Evolutionary conservation across 2,888 invertebrate genomes (phyloP).

Genomic region (Pyralis farinalis): DNA sequence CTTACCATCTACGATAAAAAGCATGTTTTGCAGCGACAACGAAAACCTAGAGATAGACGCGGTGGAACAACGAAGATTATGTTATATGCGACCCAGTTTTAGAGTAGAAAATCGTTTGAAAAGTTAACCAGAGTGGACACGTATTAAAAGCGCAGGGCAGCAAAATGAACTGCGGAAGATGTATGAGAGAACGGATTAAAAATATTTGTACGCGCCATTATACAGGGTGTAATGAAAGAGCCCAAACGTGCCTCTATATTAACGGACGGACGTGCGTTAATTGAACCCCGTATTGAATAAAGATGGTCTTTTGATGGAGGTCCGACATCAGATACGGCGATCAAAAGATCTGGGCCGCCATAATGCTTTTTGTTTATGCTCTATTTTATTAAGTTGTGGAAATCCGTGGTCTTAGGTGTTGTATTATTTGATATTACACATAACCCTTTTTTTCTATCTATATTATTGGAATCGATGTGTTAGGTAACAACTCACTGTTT

Average conservation of each 20-base stretch:
- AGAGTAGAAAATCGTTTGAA: constrained; percentile 14
- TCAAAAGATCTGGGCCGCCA: constrained; percentile 47
- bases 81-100: constrained; percentile 8
- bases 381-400: constrained; percentile 31
- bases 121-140: constrained; percentile 21
- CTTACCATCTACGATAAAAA: constrained; percentile 14
- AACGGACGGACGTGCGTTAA: constrained; percentile 67
- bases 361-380: constrained; percentile 30
- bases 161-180: constrained; percentile 78
- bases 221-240: constrained; percentile 76
- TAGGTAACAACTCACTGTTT: too few relatives aligned
- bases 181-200: constrained; percentile 78
- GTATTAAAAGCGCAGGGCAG: constrained; percentile 60
- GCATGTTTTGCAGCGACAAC: constrained; percentile 20
- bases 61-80: constrained; percentile 16
- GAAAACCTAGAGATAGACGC: constrained; percentile 6
- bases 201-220: constrained; percentile 80
- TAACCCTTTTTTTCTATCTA: too few relatives aligned
- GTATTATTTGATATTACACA: too few relatives aligned
- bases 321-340: constrained; percentile 39
- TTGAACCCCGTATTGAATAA: constrained; percentile 68
- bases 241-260: constrained; percentile 72
- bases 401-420: constrained; percentile 6
- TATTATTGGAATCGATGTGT: too few relatives aligned
- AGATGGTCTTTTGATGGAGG: constrained; percentile 59